Percentiles rank a stretch among this genome's conserved stretches.
Conservation (phyloP, 2,888 invertebrate genomes). For the Ditylenchus weischeri region DNA sequence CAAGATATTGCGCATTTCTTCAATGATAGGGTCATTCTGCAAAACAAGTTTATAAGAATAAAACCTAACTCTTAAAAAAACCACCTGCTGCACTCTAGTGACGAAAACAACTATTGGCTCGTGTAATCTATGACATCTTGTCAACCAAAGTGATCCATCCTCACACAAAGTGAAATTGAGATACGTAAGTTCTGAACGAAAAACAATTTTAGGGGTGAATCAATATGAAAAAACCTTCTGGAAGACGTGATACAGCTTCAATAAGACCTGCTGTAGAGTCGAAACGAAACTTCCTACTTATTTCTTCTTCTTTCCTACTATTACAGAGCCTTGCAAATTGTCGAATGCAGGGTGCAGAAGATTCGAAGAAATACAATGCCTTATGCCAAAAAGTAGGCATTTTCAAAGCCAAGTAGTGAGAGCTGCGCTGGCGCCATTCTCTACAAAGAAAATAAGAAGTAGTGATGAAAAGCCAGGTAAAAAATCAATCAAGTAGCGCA, state of each 20-base stretch:
- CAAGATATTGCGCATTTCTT: conserved; percentile 21
- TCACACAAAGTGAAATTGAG: conserved; percentile 17
- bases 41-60: neutral
- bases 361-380: conserved; percentile 16
- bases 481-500: no score
- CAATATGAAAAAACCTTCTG: neutral
- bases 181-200: conserved; percentile 19
- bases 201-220: no score
- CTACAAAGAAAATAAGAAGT: neutral
- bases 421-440: conserved; percentile 25
- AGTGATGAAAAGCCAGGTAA: no score
- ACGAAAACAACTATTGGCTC: conserved; percentile 22
- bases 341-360: conserved; percentile 15
- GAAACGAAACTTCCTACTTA: neutral
- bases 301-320: neutral
- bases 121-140: conserved; percentile 20
- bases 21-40: conserved; percentile 15
- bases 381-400: neutral
- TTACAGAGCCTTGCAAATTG: conserved; percentile 20
- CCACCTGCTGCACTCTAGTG: conserved; percentile 11
- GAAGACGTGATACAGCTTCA: neutral
- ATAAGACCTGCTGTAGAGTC: neutral
- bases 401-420: conserved; percentile 7
- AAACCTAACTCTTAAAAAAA: neutral
- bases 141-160: conserved; percentile 16